These are phyloP conservation scores for Hesperia comma DNA, from an alignment of 2,888 invertebrate genomes.

Conservation along the genomic window DNA sequence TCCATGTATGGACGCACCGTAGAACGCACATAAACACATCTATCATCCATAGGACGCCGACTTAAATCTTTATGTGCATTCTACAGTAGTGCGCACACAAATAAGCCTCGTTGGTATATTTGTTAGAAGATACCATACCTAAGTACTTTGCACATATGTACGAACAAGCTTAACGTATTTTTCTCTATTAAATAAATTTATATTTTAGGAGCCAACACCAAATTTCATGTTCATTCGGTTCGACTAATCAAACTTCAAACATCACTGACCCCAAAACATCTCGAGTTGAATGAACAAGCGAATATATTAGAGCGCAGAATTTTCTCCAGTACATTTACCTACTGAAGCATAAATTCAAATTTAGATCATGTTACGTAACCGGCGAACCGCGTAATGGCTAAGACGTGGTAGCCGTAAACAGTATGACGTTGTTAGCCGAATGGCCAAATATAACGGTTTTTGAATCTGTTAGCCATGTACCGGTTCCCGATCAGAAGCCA, in stretches of 20 bases:
- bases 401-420: conserved; percentile 45
- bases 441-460: conserved; percentile 59
- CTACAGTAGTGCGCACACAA: too few relatives aligned
- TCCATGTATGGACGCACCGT: too few relatives aligned
- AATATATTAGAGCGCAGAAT: conserved; percentile 34
- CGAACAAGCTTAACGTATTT: too few relatives aligned
- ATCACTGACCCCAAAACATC: conserved; percentile 15
- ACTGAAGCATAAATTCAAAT: conserved; percentile 47
- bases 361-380: conserved; percentile 55
- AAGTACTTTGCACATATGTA: too few relatives aligned
- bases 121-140: too few relatives aligned
- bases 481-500: conserved; percentile 57
- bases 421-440: conserved; percentile 45
- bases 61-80: too few relatives aligned
- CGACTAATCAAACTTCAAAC: conserved; percentile 20
- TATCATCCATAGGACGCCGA: too few relatives aligned
- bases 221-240: conserved; percentile 3
- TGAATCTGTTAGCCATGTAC: conserved; percentile 63
- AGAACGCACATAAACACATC: too few relatives aligned
- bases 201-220: conserved; percentile 12
- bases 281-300: conserved; percentile 7
- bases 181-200: not conserved
- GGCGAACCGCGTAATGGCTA: conserved; percentile 48
- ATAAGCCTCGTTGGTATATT: too few relatives aligned
- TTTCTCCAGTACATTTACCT: conserved; percentile 45